Evolutionary conservation across 2,113 vertebrate species (phyloP), one percentile per base, ranked within the genome.

Genomic region (Rafetus swinhoei): DNA sequence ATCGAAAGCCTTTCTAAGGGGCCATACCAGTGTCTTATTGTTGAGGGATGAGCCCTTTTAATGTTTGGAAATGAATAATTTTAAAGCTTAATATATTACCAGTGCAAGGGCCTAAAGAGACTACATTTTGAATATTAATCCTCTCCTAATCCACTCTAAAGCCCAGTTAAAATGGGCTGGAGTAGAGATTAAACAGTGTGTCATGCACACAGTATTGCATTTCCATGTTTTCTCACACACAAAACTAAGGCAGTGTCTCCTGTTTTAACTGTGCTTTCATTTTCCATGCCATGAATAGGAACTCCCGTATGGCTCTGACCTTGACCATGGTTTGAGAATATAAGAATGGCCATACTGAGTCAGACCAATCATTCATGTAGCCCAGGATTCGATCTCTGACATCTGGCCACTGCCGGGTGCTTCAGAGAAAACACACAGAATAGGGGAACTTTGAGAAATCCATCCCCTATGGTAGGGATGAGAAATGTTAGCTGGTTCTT

Each of bases 251-350:
- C 79, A 6, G 39, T 95, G 79, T 91, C 69, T 60, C 60, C 95
- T 95, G 27, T 74, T 95, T 87, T 88, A 92, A 79, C 12, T n/a
- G 81, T 92, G 22, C 57, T 84, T 82, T 93, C 95, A 87, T 74
- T 87, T 86, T 83, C 60, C 10, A 3, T n/a, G 85, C 65, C 65
- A 80, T 53, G 15, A n/a, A 22, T 24, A 69, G 39, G 50, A 82
- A 86, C 39, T 86, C 69, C 24, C 79, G 52, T 69, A 19, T 62
- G 9, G 19, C 24, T 56, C n/a, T n/a, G 77, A 0, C 56, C 60
- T 62, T 25, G 62, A 65, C 6, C 14, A 7, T 65, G 15, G 15
- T 32, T 32, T 12, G 32, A 65, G 62, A 32, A n/a, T 29, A 69
- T 69, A n/a, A n/a, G 62, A 69, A 69, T 69, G 32, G 15, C 32